These are phyloP conservation scores for Drosophila quasianomalipes DNA, from an alignment of 2,888 invertebrate genomes.

Conservation along the genomic window DNA sequence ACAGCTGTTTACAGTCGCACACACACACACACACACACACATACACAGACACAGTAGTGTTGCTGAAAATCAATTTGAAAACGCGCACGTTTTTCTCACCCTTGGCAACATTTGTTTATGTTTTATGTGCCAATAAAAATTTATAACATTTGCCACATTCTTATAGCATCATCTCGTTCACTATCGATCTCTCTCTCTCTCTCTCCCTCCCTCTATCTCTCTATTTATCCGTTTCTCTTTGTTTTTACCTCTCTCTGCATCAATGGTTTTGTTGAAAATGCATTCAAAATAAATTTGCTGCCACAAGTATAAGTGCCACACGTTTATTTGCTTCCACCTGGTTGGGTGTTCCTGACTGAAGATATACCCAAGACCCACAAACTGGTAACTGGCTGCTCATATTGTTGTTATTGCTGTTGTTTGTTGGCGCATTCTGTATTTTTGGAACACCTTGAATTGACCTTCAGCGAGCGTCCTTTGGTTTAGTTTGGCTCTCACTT, in stretches of 20 bases:
- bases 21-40: conserved; percentile 4
- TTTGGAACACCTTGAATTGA: conserved; percentile 66
- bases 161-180: conserved; percentile 7
- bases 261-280: conserved; percentile 43
- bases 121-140: conserved; percentile 54
- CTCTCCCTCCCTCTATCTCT: conserved; percentile 1
- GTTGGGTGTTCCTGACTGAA: conserved; percentile 6
- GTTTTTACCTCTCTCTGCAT: background rate
- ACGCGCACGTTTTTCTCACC: conserved; percentile 49
- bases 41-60: conserved; percentile 4
- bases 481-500: conserved; percentile 28
- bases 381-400: conserved; percentile 28
- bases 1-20: conserved; percentile 35
- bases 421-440: conserved; percentile 12
- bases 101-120: conserved; percentile 30
- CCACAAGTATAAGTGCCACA: conserved; percentile 80
- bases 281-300: conserved; percentile 75
- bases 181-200: background rate
- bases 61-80: conserved; percentile 70
- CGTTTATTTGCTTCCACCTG: conserved; percentile 75
- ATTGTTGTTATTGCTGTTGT: conserved; percentile 6
- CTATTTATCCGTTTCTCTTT: background rate
- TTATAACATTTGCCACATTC: conserved; percentile 50
- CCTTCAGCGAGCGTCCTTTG: conserved; percentile 59
- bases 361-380: conserved; percentile 26